Percentiles rank a stretch among this genome's conserved stretches.
Evolutionary conservation across 2,888 invertebrate species (phyloP).

Genomic region (Sinopyrophorus schimmeli): DNA sequence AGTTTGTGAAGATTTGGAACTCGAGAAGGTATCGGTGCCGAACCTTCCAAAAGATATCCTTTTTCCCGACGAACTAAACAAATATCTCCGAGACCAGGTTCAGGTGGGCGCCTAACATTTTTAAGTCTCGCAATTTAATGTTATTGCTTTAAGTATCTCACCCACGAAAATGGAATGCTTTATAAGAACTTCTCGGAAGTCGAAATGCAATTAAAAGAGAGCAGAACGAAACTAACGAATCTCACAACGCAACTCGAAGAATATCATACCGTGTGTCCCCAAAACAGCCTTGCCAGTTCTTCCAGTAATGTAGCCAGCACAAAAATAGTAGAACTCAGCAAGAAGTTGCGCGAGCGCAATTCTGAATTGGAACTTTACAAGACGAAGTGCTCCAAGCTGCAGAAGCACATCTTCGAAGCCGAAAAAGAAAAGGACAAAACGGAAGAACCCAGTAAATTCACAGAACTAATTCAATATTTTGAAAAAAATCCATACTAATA

Average conservation of each 20-base stretch:
- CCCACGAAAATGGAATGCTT: conserved; percentile 61
- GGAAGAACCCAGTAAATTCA: not conserved
- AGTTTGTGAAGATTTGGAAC: conserved; percentile 30
- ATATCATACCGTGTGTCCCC: conserved; percentile 57
- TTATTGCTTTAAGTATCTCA: conserved; percentile 55
- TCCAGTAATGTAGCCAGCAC: conserved; percentile 62
- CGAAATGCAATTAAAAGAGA: conserved; percentile 56
- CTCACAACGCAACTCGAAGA: conserved; percentile 59
- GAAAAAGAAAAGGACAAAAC: conserved; percentile 18
- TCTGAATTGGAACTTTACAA: conserved; percentile 65
- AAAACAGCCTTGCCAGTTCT: conserved; percentile 54
- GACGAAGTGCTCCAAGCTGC: conserved; percentile 61
- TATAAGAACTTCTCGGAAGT: conserved; percentile 58
- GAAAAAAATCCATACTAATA: not conserved
- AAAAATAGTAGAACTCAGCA: conserved; percentile 70
- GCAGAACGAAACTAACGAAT: conserved; percentile 54
- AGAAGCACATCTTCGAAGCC: conserved; percentile 44
- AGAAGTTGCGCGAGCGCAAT: conserved; percentile 66
- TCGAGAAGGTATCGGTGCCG: conserved; percentile 31
- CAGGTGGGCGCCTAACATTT: conserved; percentile 55
- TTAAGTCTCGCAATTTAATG: not conserved
- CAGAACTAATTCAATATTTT: not conserved
- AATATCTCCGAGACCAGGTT: conserved; percentile 62
- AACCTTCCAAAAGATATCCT: conserved; percentile 55
- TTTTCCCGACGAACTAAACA: conserved; percentile 65